Evolutionary conservation across 2,888 invertebrate species (phyloP).

Genomic region (Apodemia zela): DNA sequence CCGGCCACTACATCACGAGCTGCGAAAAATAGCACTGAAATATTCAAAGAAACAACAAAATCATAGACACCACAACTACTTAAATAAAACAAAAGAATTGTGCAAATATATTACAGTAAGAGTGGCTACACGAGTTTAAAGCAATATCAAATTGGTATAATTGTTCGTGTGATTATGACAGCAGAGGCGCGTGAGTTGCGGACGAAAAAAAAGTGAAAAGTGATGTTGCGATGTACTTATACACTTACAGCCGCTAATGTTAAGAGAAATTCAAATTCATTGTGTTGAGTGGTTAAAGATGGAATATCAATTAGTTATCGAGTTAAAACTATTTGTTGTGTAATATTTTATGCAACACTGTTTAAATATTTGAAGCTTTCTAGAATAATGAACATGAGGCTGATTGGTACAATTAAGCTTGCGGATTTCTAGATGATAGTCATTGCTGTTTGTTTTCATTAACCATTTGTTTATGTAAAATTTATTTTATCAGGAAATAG

Average conservation of each 20-base stretch:
- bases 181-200: constrained; percentile 52
- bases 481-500: no score
- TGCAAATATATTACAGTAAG: constrained; percentile 40
- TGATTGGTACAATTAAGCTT: no score
- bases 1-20: constrained; percentile 68
- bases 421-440: no score
- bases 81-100: constrained; percentile 40
- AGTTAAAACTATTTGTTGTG: constrained; percentile 25
- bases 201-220: constrained; percentile 78
- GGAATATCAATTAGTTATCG: constrained; percentile 42
- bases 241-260: constrained; percentile 41
- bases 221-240: constrained; percentile 45
- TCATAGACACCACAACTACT: constrained; percentile 53
- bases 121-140: constrained; percentile 40
- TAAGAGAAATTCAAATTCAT: constrained; percentile 66
- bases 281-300: constrained; percentile 41
- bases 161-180: constrained; percentile 53
- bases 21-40: constrained; percentile 67
- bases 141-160: constrained; percentile 44
- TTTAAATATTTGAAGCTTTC: not conserved
- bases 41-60: constrained; percentile 59
- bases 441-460: no score
- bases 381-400: no score
- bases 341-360: constrained; percentile 22
- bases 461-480: no score